Evolutionary conservation across 2,888 invertebrate species (phyloP), one percentile per base, ranked within the genome.

Genomic region (Athetis lepigone): DNA sequence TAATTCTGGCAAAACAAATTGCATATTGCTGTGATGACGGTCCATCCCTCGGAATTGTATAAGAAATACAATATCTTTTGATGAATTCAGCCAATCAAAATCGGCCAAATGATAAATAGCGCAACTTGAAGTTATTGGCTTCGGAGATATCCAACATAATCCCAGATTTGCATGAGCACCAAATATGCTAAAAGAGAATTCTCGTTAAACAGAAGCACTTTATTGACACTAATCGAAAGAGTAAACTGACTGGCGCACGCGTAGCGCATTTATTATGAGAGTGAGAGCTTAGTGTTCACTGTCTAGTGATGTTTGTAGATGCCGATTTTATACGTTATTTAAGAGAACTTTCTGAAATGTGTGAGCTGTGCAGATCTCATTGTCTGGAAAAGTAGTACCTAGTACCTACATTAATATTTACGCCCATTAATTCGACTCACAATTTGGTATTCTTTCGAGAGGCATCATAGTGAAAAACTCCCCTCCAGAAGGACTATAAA

Each of bases 191-290:
- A 66, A 61, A 71, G 49, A 59, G 21, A 57, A 49, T 71, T 13
- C 23, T 58, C 51, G 42, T 57, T 66, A 43, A 51, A 47, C 63
- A 69, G 67, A 54, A 75, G 75, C 52, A 51, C 58, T 16, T 76
- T 77, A 81, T 82, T 79, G 74, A 54, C 66, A 69, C 66, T 81
- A 81, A 84, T 77, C 66, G 63, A 73, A 66, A 77, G 66, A 77
- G 70, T 73, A 83, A 84, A 84, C 78, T 74, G 46, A 71, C 62
- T 65, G 70, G 64, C 79, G 77, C 75, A 80, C 69, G 79, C 75
- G 73, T 65, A 70, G 36, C 62, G 55, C 68, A 77, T 77, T 75
- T 75, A 59, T 74, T 79, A 76, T 61, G 58, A 69, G 57, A 77
- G 76, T 77, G 79, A 80, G 83, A 80, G 76, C 59, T 70, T 42